phyloP scores from a whole-genome alignment of 2,888 invertebrate genomes.

The Spilosoma lubricipeda region DNA sequence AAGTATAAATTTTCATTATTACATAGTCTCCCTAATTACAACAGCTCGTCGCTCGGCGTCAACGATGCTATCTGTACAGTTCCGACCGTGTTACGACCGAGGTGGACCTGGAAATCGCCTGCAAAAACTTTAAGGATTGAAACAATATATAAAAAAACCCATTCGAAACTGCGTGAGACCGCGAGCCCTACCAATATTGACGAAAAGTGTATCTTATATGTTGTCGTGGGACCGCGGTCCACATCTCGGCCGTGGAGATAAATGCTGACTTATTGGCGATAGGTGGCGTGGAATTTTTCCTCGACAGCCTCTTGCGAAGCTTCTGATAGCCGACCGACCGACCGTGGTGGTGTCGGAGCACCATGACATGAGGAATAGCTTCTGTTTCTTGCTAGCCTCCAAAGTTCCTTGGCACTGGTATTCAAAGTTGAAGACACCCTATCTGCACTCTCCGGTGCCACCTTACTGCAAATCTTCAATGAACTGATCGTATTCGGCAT shows the following conservation, averaged over 20 bases:
- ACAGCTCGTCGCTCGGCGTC: slow-evolving; percentile 51
- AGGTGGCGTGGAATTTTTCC: slow-evolving; percentile 97
- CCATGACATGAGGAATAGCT: slow-evolving; percentile 99
- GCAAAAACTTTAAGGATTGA: slow-evolving; percentile 70
- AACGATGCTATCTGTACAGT: slow-evolving; percentile 61
- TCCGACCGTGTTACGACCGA: slow-evolving; percentile 22
- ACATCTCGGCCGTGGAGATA: slow-evolving; percentile 62
- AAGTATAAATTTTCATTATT: slow-evolving; percentile 85
- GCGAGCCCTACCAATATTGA: slow-evolving; percentile 53
- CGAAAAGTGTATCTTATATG: slow-evolving; percentile 27
- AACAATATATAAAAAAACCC: slow-evolving; percentile 68
- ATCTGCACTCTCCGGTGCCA: slow-evolving; percentile 98
- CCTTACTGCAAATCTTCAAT: slow-evolving; percentile 96
- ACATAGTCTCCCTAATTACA: slow-evolving; percentile 78
- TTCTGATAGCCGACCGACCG: slow-evolving; percentile 98
- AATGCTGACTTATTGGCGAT: slow-evolving; percentile 91
- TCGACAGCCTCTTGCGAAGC: slow-evolving; percentile 97
- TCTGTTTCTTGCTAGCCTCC: slow-evolving; percentile 98
- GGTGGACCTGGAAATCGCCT: slow-evolving; percentile 46
- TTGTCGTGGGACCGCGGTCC: slow-evolving; percentile 23
- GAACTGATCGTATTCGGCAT: slow-evolving; percentile 97
- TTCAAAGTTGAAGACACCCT: slow-evolving; percentile 99
- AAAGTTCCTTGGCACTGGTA: slow-evolving; percentile 99
- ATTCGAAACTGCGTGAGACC: slow-evolving; percentile 53
- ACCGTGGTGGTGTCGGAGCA: slow-evolving; percentile 99